Base-by-base conservation (phyloP, 2,888 invertebrate species). In the Lithosia quadra region DNA sequence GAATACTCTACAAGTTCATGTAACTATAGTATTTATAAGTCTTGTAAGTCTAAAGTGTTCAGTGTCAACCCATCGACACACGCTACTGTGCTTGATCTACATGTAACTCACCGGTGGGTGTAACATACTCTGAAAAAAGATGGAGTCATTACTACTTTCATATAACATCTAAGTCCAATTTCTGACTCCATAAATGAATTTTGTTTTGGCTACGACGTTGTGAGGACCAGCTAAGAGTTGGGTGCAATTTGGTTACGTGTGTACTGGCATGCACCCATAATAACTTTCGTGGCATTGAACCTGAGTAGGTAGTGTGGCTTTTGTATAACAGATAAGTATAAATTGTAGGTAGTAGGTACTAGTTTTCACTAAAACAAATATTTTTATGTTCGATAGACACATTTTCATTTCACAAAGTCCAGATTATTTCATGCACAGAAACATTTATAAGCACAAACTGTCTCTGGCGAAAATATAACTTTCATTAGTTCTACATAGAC, bases 41-140 rank as follows among this genome's bases (percentile, higher is more conserved):
- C 53, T 39, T 49, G 49, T 63, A 58, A 55, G 57, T 69, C 71
- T 69, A 74, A 66, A 67, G 66, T 68, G 64, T 73, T 49, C 60
- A 73, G 69, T 81, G 84, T 61, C 79, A 79, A 60, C 84, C 79
- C 61, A 58, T 65, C 63, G 70, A 75, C 72, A 80, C 80, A 74
- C 85, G 73, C 91, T 91, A 91, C 87, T 83, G 92, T 94, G 93
- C 91, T 87, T 85, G 79, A 72, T 86, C 92, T 93, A 92, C 78
- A 68, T 67, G 65, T 67, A 89, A 95, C 95, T 95, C 95, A 95
- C 95, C 95, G 82, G 95, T 95, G 91, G 95, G 91, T 91, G 95
- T 94, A 89, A 95, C 91, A 94, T 91, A 93, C 88, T 95, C 95
- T 95, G 95, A 95, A 95, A 95, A 94, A 89, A 94, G 94, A 92